Evolutionary conservation across 2,888 invertebrate genomes (phyloP).

Genomic region (Drosophila lutescens): DNA sequence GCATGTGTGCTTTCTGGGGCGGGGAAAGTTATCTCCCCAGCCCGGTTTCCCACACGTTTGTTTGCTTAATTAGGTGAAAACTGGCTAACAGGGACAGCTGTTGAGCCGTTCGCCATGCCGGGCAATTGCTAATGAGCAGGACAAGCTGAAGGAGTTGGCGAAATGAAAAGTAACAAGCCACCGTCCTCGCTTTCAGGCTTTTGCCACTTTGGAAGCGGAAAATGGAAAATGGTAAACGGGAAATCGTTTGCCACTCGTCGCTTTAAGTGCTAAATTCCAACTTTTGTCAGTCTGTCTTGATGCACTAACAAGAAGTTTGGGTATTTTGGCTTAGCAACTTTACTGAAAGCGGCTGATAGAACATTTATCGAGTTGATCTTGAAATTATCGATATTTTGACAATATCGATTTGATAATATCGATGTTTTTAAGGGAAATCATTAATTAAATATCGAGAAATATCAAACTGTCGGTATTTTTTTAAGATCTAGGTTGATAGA

Average conservation of each 20-base stretch:
- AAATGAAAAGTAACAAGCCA: constrained; percentile 74
- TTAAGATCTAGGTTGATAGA: too few relatives aligned
- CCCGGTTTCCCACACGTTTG: constrained; percentile 75
- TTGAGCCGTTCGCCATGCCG: constrained; percentile 27
- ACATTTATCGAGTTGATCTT: too few relatives aligned
- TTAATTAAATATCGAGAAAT: too few relatives aligned
- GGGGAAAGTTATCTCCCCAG: constrained; percentile 65
- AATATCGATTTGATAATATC: too few relatives aligned
- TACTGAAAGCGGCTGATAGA: too few relatives aligned
- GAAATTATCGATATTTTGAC: too few relatives aligned
- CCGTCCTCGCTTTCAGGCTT: constrained; percentile 61
- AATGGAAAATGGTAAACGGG: constrained; percentile 46
- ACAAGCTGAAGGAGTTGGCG: constrained; percentile 69
- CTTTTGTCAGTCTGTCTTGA: constrained; percentile 41
- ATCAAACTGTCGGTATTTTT: too few relatives aligned
- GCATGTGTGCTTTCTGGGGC: constrained; percentile 28
- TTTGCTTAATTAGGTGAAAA: constrained; percentile 77
- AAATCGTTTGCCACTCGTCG: constrained; percentile 57
- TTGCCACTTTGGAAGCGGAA: constrained; percentile 46
- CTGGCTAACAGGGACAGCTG: constrained; percentile 61
- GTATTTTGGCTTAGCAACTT: too few relatives aligned
- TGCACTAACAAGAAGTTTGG: constrained; percentile 30
- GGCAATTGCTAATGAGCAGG: constrained; percentile 73
- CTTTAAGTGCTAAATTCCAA: constrained; percentile 68
- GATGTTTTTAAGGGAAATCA: too few relatives aligned